Base-by-base conservation (phyloP, 2,113 vertebrate genomes). In the Glaucomys volans region DNA sequence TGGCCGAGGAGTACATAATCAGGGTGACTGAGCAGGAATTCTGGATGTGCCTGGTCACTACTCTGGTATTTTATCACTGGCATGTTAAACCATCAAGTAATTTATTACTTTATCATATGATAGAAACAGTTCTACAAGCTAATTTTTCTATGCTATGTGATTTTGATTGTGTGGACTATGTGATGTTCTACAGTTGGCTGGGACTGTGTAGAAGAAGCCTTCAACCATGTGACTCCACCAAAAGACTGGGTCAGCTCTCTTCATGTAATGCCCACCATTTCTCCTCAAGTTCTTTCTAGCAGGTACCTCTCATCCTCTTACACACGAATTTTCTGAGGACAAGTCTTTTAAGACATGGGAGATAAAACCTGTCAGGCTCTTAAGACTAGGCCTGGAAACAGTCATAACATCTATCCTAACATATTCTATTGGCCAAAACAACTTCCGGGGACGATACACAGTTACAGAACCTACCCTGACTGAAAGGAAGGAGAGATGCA, bases 381-480 rank as follows among this genome's bases (percentile, higher is more conserved):
- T 47, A 92, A 62, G 37, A 42, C 1, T 4, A 47, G 20, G 0
- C 4, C 37, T 94, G 47, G 6, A 82, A 69, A 47, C 6, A 16
- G 6, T 11, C 5, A 14, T 26, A 47, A 1, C 47, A 24, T 47
- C 20, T 44, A 74, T n/a, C 81, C 8, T 69, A 5, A 3, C 32
- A 35, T 66, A 42, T 57, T 81, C 26, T 83, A 11, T 40, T 69
- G 44, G 10, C 37, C 20, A 86, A 82, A 90, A 52, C 2, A 87
- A 20, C 6, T 16, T 62, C 2, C 32, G 17, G 50, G 32, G 37
- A 1, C 11, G 28, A 6, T 22, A 57, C 54, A 32, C 40, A 64
- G 7, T 59, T 54, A 40, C 0, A n/a, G 2, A 77, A 26, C 4
- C 4, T 24, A 14, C 2, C 85, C 7, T 42, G 1, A 54, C 11